Evolutionary conservation across 1,140 invertebrate genomes (phyloP).

Genomic region (Lordiphosa collinella): DNA sequence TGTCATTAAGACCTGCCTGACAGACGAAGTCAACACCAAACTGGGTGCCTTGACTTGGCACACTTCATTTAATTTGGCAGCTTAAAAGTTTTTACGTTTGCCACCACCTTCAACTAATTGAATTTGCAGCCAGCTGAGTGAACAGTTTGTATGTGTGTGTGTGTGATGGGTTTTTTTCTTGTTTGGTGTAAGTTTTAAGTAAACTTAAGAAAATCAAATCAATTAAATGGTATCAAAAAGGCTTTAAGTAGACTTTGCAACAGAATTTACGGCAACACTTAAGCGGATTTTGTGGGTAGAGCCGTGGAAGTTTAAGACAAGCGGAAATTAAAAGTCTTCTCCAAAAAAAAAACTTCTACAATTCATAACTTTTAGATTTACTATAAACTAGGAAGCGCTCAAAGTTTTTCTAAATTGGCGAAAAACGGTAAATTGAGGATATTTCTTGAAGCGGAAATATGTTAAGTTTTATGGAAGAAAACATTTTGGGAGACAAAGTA

Average conservation of each 20-base stretch:
- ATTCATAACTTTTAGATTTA: too few species aligned
- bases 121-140: conserved; percentile 14
- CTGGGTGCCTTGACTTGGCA: conserved; percentile 3
- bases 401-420: too few species aligned
- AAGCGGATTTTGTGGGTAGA: conserved; percentile 3
- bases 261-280: conserved; percentile 32
- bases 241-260: conserved; percentile 13
- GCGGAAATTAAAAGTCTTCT: not conserved
- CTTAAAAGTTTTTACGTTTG: conserved; percentile 48
- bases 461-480: too few species aligned
- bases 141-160: conserved; percentile 6
- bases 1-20: conserved; percentile 13
- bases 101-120: conserved; percentile 42
- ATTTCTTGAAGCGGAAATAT: too few species aligned
- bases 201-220: too few species aligned
- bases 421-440: too few species aligned
- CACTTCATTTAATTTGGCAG: conserved; percentile 51
- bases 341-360: too few species aligned
- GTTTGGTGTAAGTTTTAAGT: conserved; percentile 5
- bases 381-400: too few species aligned
- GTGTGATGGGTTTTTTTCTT: conserved; percentile 4
- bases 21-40: conserved; percentile 6
- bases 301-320: too few species aligned
- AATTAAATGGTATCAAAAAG: conserved; percentile 31
- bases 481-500: too few species aligned